phyloP scores from a whole-genome alignment of 2,888 invertebrate genomes.

The Drosophila atripex region DNA sequence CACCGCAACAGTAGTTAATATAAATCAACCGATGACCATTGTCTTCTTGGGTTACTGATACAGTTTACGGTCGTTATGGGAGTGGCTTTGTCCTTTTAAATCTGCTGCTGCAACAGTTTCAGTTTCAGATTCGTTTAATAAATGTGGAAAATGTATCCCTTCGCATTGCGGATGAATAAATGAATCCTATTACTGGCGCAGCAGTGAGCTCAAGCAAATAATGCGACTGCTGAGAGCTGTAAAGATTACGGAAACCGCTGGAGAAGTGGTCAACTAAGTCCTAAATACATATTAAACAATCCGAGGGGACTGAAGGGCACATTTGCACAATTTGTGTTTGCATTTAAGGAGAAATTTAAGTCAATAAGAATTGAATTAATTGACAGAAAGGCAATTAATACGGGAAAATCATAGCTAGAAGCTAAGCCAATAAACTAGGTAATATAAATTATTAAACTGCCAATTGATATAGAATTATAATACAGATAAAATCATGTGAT shows the following conservation, averaged over 20 bases:
- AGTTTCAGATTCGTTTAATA: slow-evolving; percentile 20
- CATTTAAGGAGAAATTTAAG: neutral
- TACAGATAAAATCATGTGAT: neutral
- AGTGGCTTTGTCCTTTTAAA: slow-evolving; percentile 13
- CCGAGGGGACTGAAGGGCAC: neutral
- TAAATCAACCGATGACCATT: slow-evolving; percentile 20
- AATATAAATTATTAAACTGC: too few species aligned
- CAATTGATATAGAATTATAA: too few species aligned
- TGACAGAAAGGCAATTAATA: neutral
- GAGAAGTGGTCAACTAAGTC: slow-evolving; percentile 23
- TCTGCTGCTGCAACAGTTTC: slow-evolving; percentile 19
- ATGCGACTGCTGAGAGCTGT: slow-evolving; percentile 24
- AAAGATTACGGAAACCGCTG: slow-evolving; percentile 24
- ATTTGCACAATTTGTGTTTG: slow-evolving; percentile 3
- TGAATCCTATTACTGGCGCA: slow-evolving; percentile 25
- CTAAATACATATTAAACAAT: slow-evolving; percentile 31
- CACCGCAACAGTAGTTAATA: slow-evolving; percentile 17
- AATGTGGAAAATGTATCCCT: slow-evolving; percentile 8
- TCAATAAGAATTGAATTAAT: neutral
- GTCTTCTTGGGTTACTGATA: slow-evolving; percentile 16
- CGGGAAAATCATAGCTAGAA: too few species aligned
- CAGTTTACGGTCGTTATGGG: slow-evolving; percentile 13
- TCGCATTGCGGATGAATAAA: slow-evolving; percentile 5
- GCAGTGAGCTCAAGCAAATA: slow-evolving; percentile 18
- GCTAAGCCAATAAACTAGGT: too few species aligned